phyloP scores from a whole-genome alignment of 1,140 invertebrate species.

The Melanaphis sacchari region DNA sequence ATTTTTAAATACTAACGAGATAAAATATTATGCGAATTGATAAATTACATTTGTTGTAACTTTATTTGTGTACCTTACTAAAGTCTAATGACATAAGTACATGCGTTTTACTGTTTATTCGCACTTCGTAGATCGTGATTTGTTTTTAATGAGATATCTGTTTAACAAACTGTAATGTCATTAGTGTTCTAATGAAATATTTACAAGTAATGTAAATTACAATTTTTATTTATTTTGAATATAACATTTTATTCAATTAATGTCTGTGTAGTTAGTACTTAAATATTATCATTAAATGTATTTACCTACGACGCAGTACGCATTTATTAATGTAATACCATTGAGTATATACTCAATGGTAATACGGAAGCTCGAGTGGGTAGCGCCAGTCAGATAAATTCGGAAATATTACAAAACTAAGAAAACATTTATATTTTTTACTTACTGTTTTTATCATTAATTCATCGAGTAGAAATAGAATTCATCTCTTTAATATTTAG shows the following conservation, averaged over 20 bases:
- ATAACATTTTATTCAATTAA: neutral
- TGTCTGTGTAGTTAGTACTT: neutral
- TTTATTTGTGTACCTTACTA: neutral
- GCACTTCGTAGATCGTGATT: neutral
- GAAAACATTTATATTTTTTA: neutral
- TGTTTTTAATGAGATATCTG: neutral
- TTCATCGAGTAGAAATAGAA: neutral
- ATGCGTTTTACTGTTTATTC: neutral
- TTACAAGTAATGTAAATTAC: neutral
- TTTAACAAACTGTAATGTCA: conserved; percentile 14
- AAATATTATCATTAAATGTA: neutral
- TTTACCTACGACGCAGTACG: neutral
- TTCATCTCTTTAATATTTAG: neutral
- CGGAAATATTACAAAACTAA: neutral
- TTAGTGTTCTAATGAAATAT: neutral
- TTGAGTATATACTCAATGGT: too few relatives aligned
- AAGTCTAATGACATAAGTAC: neutral
- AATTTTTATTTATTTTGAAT: neutral
- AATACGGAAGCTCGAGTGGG: neutral
- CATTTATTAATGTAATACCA: neutral
- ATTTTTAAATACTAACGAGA: neutral
- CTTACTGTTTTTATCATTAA: neutral
- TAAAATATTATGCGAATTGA: neutral
- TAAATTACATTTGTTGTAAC: neutral
- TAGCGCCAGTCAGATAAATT: neutral